A percentile compares a stretch with the other conserved stretches of the same genome.
These are phyloP conservation scores for Fistularia commersonii DNA, from an alignment of 2,797 vertebrate genomes.

Conservation along the genomic window DNA sequence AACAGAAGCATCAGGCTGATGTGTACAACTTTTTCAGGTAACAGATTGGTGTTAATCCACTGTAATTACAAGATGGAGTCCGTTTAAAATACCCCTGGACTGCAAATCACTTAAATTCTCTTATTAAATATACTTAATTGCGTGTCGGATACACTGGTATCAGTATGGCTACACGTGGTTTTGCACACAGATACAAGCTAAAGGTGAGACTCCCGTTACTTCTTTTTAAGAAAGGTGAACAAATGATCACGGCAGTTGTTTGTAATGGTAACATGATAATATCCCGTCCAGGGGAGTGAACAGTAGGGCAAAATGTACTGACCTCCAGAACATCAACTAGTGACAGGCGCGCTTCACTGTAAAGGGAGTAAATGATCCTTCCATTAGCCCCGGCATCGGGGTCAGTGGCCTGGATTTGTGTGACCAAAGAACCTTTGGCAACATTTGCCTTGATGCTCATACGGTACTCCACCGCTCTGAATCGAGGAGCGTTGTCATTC, in stretches of 20 bases:
- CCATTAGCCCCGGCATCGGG: constrained; percentile 89
- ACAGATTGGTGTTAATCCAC: constrained; percentile 42
- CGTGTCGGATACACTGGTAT: background rate
- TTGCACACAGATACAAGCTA: no score
- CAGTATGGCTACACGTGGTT: no score
- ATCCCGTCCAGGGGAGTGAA: background rate
- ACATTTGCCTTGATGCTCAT: constrained; percentile 91
- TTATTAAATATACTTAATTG: background rate
- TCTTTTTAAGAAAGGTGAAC: no score
- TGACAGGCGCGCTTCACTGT: constrained; percentile 81
- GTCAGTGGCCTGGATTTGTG: constrained; percentile 91
- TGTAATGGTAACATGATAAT: background rate
- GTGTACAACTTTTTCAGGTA: background rate
- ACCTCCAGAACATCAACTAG: constrained; percentile 89
- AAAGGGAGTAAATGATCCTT: constrained; percentile 90
- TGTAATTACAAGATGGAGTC: constrained; percentile 4
- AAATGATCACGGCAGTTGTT: no score
- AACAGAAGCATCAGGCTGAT: no score
- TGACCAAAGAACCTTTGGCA: constrained; percentile 87
- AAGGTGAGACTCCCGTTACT: no score
- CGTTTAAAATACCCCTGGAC: constrained; percentile 17
- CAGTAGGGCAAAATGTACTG: constrained; percentile 15
- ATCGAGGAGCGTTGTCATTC: constrained; percentile 92
- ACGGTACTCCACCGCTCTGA: constrained; percentile 88
- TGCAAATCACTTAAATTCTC: constrained; percentile 8